Evolutionary conservation across 2,797 vertebrate genomes (phyloP), one percentile per base, ranked within the genome.

Genomic region (Falco columbarius): DNA sequence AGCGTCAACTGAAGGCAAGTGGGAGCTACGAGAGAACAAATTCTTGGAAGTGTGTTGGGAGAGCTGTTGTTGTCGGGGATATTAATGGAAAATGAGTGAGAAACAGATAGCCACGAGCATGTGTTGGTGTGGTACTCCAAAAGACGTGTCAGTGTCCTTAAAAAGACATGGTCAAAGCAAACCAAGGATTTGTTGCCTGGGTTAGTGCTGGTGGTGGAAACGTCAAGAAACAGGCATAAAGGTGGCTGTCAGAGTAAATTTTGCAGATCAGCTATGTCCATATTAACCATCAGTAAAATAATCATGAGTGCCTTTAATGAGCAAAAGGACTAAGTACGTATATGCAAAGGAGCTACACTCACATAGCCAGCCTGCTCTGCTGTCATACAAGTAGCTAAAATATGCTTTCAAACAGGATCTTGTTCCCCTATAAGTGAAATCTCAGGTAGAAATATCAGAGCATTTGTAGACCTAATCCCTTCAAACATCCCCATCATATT

Each of bases 41-140:
- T 91, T 89, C 79, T 83, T 85, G 91, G 94, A 90, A 82, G 22
- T 24, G 65, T 0, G 0, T 46, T 56, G 42, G 51, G 79, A 85
- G 84, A 81, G 51, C 20, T 44, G 40, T 34, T 3, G 3, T 5
- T 30, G 40, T 61, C 3, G 0, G 23, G 56, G 75, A 51, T 36
- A 14, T 61, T 76, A 3, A 73, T 47, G 44, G 63, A 29, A 80
- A 82, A 68, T 0, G 6, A 52, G 72, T 30, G 36, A 38, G 71
- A 36, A 67, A 10, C 2, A 9, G 49, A 22, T 2, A 86, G 72
- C 40, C 36, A 7, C 0, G 3, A 61, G 32, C 22, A 2, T 5
- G 27, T 8, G 2, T 3, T 26, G 46, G 9, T 56, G 42, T 18
- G 58, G 21, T 21, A 19, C 32, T 46, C 36, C 42, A 32, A 17